Base-by-base conservation (phyloP, 2,113 vertebrate species). In the Podarcis muralis region DNA sequence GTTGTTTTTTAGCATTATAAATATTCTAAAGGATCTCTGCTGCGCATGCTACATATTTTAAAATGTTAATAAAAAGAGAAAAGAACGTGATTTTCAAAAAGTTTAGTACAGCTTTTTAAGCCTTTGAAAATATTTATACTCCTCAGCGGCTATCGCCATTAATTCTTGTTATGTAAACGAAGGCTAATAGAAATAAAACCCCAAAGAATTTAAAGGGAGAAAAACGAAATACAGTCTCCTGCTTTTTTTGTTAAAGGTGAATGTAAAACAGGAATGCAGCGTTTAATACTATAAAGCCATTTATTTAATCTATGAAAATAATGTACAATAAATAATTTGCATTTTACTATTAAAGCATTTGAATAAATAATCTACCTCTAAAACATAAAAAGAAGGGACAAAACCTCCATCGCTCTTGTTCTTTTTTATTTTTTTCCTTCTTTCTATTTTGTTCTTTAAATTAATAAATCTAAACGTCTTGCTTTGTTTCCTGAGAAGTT, bases 301-400 rank as follows among this genome's bases (percentile, higher is more conserved):
- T 98, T 98, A 98, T 98, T 98, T 97, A 97, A 97, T 95, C 98
- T 99, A 98, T 98, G 99, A 99, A 99, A 99, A 99, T 99, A 99
- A 98, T 98, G 95, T 99, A 98, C 98, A 98, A 99, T 99, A 99
- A 99, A 99, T 99, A 99, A 98, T 98, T 98, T 98, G 92, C 96
- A 98, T 97, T 98, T 97, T 96, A 97, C 98, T 99, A 98, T 96
- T 98, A 98, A 98, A 99, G 97, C 97, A 98, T 98, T 97, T 98
- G 90, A 98, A 99, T 99, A 99, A 99, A 99, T 99, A 98, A 96
- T 97, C 97, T 98, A 98, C 96, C 37, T 97, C 98, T 98, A 98
- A 98, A 98, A 98, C 96, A 95, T 97, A 90, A 97, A 97, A 97
- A 95, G 95, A 96, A 96, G 93, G 90, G 83, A 62, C 90, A 91